Evolutionary conservation across 2,797 vertebrate species (phyloP).

Genomic region (Mormyrus proboscirostris): DNA sequence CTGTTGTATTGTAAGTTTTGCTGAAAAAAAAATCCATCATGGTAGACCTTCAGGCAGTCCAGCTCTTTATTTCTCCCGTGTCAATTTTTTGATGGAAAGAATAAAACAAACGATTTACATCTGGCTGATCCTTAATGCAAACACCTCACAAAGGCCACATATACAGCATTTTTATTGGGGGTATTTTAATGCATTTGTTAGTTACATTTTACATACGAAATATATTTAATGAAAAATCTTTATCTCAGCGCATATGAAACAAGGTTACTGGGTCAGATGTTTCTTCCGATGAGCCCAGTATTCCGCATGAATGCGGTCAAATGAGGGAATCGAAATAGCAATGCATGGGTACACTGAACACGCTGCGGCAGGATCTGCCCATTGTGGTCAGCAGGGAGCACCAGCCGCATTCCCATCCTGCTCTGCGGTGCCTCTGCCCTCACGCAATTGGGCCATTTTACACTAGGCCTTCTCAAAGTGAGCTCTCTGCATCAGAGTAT

Average conservation of each 20-base stretch:
- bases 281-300: conserved; percentile 14
- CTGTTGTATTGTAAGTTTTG: conserved; percentile 19
- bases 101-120: neutral
- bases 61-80: neutral
- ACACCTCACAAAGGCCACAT: neutral
- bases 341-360: neutral
- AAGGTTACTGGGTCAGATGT: conserved; percentile 10
- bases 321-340: neutral
- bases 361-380: neutral
- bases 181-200: conserved; percentile 6
- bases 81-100: neutral
- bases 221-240: neutral
- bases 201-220: neutral
- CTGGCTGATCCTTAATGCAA: neutral
- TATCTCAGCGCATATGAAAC: conserved; percentile 9
- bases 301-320: conserved; percentile 44
- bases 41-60: neutral
- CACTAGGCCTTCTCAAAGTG: neutral
- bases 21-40: conserved; percentile 21
- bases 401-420: neutral
- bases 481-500: neutral
- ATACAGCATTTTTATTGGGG: neutral
- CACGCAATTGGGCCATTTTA: neutral
- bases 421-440: neutral
- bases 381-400: neutral